phyloP scores from a whole-genome alignment of 1,140 invertebrate genomes.

The Latrodectus geometricus region DNA sequence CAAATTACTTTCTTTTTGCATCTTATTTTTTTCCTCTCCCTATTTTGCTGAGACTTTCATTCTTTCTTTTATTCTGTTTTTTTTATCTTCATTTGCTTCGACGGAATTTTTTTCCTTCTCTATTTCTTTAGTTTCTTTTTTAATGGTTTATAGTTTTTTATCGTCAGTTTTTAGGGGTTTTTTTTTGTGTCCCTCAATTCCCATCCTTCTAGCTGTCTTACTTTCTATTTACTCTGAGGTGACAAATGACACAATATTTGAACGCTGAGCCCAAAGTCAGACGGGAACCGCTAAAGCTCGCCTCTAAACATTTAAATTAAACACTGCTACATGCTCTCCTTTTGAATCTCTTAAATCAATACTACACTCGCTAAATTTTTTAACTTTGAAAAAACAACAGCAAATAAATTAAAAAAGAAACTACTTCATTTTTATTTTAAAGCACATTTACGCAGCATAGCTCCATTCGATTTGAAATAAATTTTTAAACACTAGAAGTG shows the following conservation, averaged over 20 bases:
- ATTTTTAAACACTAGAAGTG: slow-evolving; percentile 19
- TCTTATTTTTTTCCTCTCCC: slow-evolving; percentile 28
- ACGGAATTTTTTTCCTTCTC: slow-evolving; percentile 3
- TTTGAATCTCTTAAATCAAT: slow-evolving; percentile 53
- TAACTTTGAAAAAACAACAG: slow-evolving; percentile 12
- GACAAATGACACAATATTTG: slow-evolving; percentile 60
- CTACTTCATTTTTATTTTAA: slow-evolving; percentile 30
- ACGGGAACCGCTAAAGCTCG: slow-evolving; percentile 38
- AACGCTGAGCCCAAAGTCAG: slow-evolving; percentile 31
- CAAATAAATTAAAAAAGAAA: slow-evolving; percentile 29
- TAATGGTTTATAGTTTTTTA: slow-evolving; percentile 1
- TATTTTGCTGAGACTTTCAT: slow-evolving; percentile 49
- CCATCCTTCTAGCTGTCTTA: slow-evolving; percentile 38
- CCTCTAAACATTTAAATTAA: slow-evolving; percentile 60
- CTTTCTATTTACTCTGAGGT: slow-evolving; percentile 57
- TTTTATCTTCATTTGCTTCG: slow-evolving; percentile 57
- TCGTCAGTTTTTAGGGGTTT: neutral
- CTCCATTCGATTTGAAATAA: slow-evolving; percentile 15
- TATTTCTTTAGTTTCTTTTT: slow-evolving; percentile 14
- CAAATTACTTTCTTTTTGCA: slow-evolving; percentile 62
- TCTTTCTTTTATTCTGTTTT: slow-evolving; percentile 45
- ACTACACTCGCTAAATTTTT: slow-evolving; percentile 41
- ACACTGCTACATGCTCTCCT: slow-evolving; percentile 17
- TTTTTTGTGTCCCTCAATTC: slow-evolving; percentile 18
- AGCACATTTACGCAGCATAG: slow-evolving; percentile 6